Evolutionary conservation across 2,113 vertebrate species (phyloP).

Genomic region (Chlamydotis undulata): DNA sequence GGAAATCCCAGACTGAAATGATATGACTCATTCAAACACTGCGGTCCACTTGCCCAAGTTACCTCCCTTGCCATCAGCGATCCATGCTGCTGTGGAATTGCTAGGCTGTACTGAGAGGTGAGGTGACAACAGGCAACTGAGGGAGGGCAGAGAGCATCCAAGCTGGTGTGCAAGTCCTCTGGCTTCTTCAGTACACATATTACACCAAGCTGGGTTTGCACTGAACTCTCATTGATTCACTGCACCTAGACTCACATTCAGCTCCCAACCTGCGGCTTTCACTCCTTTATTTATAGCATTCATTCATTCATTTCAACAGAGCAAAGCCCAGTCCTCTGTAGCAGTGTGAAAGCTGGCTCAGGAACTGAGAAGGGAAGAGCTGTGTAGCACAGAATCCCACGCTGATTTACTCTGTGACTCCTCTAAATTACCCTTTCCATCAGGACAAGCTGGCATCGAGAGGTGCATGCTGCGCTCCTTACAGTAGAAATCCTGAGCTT

Average conservation of each 20-base stretch:
- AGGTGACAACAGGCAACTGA: background rate
- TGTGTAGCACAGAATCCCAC: background rate
- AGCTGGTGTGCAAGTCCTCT: background rate
- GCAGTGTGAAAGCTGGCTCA: background rate
- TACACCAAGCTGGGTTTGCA: background rate
- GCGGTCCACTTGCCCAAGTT: background rate
- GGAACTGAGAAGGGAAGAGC: background rate
- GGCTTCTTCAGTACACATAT: background rate
- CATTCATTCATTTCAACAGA: background rate
- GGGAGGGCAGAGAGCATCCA: background rate
- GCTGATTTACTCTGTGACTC: background rate
- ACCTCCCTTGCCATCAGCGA: background rate
- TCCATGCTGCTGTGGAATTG: background rate
- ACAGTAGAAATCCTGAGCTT: background rate
- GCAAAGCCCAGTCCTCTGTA: background rate
- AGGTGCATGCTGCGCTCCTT: accelerated
- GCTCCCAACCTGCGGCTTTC: background rate
- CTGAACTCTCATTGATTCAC: background rate
- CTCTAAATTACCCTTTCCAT: background rate
- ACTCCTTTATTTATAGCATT: background rate
- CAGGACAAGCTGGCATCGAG: background rate
- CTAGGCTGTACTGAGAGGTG: background rate
- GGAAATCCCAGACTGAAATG: background rate
- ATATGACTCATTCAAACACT: background rate
- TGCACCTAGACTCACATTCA: background rate